A percentile compares a stretch with the other conserved stretches of the same genome.
phyloP scores from a whole-genome alignment of 2,113 vertebrate genomes.

The Tupaia tana region DNA sequence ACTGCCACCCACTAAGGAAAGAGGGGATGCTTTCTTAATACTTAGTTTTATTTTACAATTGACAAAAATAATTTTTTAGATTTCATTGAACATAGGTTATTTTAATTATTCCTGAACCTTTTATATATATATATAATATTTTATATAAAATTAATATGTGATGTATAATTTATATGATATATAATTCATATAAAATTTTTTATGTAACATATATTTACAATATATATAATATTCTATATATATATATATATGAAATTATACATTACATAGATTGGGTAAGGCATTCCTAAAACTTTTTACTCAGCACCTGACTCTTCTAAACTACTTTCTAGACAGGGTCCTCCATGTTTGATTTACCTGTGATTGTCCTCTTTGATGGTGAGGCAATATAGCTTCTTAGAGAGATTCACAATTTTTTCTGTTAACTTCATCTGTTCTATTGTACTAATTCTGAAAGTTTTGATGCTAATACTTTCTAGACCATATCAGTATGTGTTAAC shows the following conservation, averaged over 20 bases:
- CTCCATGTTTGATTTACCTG: not conserved
- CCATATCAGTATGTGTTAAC: not conserved
- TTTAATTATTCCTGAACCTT: not conserved
- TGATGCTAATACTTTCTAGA: not conserved
- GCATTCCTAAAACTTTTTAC: not conserved
- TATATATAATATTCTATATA: not conserved
- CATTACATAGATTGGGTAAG: not conserved
- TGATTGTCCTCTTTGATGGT: not conserved
- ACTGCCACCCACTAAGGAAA: not conserved
- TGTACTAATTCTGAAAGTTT: not conserved
- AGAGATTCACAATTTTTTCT: not conserved
- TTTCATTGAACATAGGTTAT: not conserved
- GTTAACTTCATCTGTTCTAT: not conserved
- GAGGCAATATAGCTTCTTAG: not conserved
- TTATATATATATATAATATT: not conserved
- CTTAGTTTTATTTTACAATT: slow-evolving; percentile 31
- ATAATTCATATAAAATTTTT: no score
- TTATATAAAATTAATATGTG: no score
- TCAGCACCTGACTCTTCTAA: not conserved
- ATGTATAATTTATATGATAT: no score
- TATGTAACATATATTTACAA: no score
- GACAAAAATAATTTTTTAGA: not conserved
- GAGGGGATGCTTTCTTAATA: not conserved
- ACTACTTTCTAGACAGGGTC: not conserved
- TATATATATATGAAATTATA: not conserved